These are phyloP conservation scores for Paramuricea clavata DNA, from an alignment of 92 coral and sea anemone genomes.

Conservation along the genomic window DNA sequence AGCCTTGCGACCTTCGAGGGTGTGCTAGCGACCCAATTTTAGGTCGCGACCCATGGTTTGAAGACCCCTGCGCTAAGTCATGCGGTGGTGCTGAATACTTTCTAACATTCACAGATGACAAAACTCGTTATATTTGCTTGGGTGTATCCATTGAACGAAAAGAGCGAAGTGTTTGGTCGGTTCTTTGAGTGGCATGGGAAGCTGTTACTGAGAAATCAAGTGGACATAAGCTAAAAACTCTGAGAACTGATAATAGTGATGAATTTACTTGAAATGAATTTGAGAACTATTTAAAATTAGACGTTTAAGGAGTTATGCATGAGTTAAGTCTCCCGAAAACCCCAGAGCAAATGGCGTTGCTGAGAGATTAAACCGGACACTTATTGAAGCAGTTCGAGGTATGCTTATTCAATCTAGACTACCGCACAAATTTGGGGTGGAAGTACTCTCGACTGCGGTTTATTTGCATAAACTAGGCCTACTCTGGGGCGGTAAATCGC, in stretches of 20 bases:
- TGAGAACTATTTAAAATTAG: slow-evolving; percentile 53
- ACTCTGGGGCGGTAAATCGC: too few species aligned
- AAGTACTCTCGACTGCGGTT: slow-evolving; percentile 63
- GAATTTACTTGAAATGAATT: slow-evolving; percentile 65
- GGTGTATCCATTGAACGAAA: slow-evolving; percentile 67
- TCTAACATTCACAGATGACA: too few species aligned
- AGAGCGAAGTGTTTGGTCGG: slow-evolving; percentile 61
- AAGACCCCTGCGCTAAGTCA: too few species aligned
- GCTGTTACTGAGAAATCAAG: slow-evolving; percentile 71
- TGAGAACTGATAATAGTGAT: slow-evolving; percentile 73
- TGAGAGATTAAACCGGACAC: slow-evolving; percentile 67
- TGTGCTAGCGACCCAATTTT: too few species aligned
- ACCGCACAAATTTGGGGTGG: slow-evolving; percentile 70
- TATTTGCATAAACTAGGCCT: too few species aligned
- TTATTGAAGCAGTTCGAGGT: slow-evolving; percentile 57
- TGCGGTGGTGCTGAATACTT: too few species aligned
- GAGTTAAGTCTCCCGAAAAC: slow-evolving; percentile 61
- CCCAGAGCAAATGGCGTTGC: slow-evolving; percentile 60
- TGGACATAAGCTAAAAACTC: slow-evolving; percentile 58
- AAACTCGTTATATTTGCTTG: too few species aligned
- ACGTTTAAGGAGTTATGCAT: slow-evolving; percentile 64
- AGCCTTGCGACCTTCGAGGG: too few species aligned
- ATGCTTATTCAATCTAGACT: slow-evolving; percentile 65
- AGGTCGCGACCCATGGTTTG: too few species aligned
- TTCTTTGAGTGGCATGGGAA: slow-evolving; percentile 68